Percentiles rank a stretch among this genome's conserved stretches.
Conservation (phyloP, 2,113 vertebrate species). For the Ammodytes dubius region DNA sequence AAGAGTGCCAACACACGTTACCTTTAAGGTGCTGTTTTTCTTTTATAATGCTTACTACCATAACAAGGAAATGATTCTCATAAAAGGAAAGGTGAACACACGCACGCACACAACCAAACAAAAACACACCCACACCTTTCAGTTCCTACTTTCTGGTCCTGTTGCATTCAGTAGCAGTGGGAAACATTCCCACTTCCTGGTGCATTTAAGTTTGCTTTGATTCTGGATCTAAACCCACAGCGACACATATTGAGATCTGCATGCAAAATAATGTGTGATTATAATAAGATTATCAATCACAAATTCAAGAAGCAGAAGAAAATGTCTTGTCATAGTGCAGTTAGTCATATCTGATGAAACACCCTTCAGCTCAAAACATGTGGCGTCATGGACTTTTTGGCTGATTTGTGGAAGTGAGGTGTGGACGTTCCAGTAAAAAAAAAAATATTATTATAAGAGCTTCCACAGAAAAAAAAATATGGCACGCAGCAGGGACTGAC, state of each 20-base stretch:
- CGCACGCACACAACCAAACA: constrained; percentile 16
- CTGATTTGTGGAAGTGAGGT: background rate
- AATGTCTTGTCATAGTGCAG: background rate
- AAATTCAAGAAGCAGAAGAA: background rate
- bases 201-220: constrained; percentile 22
- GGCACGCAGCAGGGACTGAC: constrained; percentile 13
- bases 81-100: constrained; percentile 64
- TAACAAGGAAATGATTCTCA: constrained; percentile 79
- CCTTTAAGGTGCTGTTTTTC: background rate
- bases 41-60: constrained; percentile 36
- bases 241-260: background rate
- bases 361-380: constrained; percentile 17
- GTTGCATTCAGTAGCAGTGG: constrained; percentile 12
- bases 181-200: constrained; percentile 74
- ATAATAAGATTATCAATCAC: background rate
- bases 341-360: background rate
- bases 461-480: constrained; percentile 4
- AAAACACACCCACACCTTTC: constrained; percentile 63
- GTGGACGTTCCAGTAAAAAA: constrained; percentile 1
- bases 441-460: background rate
- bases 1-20: background rate
- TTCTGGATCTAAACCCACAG: background rate
- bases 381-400: background rate
- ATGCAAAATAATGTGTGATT: background rate
- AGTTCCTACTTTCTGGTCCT: constrained; percentile 79